Evolutionary conservation across 2,888 invertebrate genomes (phyloP), one percentile per base, ranked within the genome.

Genomic region (Willowsia nigromaculata): DNA sequence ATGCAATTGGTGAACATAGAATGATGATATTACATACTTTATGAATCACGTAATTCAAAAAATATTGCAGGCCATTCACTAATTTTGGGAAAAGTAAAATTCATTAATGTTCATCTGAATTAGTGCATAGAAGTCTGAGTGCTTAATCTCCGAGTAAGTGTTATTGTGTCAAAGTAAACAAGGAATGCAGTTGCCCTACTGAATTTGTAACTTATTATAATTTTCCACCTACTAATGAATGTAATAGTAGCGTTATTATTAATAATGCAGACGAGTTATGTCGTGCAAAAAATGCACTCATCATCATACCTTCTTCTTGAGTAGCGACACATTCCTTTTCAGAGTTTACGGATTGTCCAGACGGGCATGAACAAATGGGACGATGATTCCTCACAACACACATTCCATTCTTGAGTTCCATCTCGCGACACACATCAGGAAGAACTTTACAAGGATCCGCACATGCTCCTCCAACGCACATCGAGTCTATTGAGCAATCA

Each of bases 391-490:
- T 53, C 1, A 90, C 92, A 0, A 92, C 84, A 33, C 93, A 93
- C n/a, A 91, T 87, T 9, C 92, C 93, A 82, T 91, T 91, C 53
- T 90, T 91, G 27, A 92, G 88, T 5, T 84, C 81, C 56, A 85
- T 89, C 13, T 90, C 85, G 5, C 68, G 47, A 65, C 92, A 92
- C 13, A 92, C 92, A 37, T 92, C 90, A 7, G 91, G 91, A 5
- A 91, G 84, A 7, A 93, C 92, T 43, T 90, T 91, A 76, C 93
- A 93, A 22, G 92, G 92, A 71, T 92, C 91, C 13, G 92, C 92
- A 91, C 93, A 93, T 50, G 93, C 93, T 53, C 93, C 93, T 83
- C 93, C 93, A n/a, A 92, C 87, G 82, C 93, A 93, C 90, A 93
- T 93, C 43, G 92, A 90, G 83, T 93, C 92, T 30, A 83, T 91